Evolutionary conservation across 1,140 invertebrate genomes (phyloP), one percentile per base, ranked within the genome.

Genomic region (Harpegnathos saltator): DNA sequence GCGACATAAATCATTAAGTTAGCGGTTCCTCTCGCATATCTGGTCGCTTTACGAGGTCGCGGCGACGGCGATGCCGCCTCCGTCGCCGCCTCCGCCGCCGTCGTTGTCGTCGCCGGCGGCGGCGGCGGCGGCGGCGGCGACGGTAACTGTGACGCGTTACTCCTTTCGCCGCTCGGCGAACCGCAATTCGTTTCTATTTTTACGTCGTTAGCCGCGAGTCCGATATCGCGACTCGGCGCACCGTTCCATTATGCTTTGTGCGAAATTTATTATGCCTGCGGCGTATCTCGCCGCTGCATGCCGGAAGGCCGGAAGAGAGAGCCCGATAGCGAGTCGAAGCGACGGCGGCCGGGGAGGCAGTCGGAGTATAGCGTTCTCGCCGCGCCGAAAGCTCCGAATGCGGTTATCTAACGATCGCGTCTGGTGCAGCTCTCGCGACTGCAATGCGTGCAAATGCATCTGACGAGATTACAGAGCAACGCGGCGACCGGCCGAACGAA

Each of bases 1-100:
- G 77, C 77, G 77, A 33, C 77, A 81, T 81, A 81, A 81, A 81
- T 81, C 77, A 72, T 81, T 72, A 72, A 81, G 77, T 81, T 81
- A 81, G 77, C 62, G 66, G 77, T 72, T 81, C 54, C 77, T 81
- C 68, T 81, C 68, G 77, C 77, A 59, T 81, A 81, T 81, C 77
- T 81, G 54, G 77, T 48, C 77, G 68, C 77, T 81, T 72, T 81
- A 81, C 77, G 77, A 81, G 52, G 54, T 54, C 77, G 74, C 74
- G 38, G 3, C 38, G 38, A 44, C 4, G 38, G 38, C 48, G 63
- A 65, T 38, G 63, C 19, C 33, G 33, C 5, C 19, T 38, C 33
- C n/a, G n/a, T n/a, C n/a, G n/a, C n/a, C n/a, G n/a, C n/a, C n/a
- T n/a, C n/a, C n/a, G n/a, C n/a, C n/a, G n/a, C n/a, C n/a, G n/a